Base-by-base conservation (phyloP, 2,888 invertebrate genomes). In the Oligia fasciuncula region DNA sequence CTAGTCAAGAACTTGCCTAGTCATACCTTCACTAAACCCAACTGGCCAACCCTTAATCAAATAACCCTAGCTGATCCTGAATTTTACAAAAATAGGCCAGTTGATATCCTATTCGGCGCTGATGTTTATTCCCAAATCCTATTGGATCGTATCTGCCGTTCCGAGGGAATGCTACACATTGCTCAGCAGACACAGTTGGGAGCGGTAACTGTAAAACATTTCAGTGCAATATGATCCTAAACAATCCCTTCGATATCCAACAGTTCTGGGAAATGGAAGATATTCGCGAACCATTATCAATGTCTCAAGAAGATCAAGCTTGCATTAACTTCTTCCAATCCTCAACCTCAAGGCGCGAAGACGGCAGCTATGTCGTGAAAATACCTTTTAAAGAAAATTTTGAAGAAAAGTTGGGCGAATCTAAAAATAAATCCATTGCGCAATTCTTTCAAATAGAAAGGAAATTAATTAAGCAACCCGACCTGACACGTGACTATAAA, bases 41-140 rank as follows among this genome's bases (percentile, higher is more conserved):
- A 74, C 57, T 74, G 74, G 74, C 74, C 74, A 3, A 60, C 14
- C 8, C 67, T 74, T 60, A 74, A 67, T 19, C 67, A 76, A 76
- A 76, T 76, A 69, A 69, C 68, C 1, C 29, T 75, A 49, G 68
- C 68, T 0, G 68, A 75, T 68, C 75, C 75, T 1, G 68, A 75
- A 68, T 75, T 75, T 2, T 68, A 69, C 49, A 75, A 62, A 35
- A 76, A 65, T 65, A 76, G 70, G 43, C 76, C 76, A 11, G 1
- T 76, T 43, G 70, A 76, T 14, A 76, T 76, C 40, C 54, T 76
- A 63, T 63, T 76, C 13, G 74, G 74, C 1, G 74, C 74, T 29
- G 29, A 29, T 29, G 29, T 29, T 29, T 29, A 29, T 29, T 29
- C 29, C 29, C 29, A 29, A 29, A 29, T 29, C 29, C 29, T 29